Base-by-base conservation (phyloP, 2,113 vertebrate species). In the Columba livia region DNA sequence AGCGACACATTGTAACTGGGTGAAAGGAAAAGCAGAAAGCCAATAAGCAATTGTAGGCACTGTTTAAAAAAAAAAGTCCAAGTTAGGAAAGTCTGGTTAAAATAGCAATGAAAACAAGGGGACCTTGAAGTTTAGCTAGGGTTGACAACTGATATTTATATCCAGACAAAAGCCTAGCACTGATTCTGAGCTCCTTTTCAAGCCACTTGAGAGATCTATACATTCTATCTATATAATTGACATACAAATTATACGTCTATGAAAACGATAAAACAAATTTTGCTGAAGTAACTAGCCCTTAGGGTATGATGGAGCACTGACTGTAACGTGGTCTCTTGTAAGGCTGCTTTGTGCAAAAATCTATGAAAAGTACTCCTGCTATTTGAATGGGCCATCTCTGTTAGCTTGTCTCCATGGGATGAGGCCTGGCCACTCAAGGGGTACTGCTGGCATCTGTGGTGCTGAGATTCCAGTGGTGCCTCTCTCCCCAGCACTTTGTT, bases 301-400 rank as follows among this genome's bases (percentile, higher is more conserved):
- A 15, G 10, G 9, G 32, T 13, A 20, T 12, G 17, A 75, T 1
- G 1, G 6, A 88, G 47, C 38, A 64, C 29, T 69, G 29, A 34
- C 25, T 67, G 66, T 61, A 90, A 50, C 0, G 0, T 5, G 31
- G 42, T 14, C 24, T 34, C 34, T 23, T 34, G 19, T 23, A 66
- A 8, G 16, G 47, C 5, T 79, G 23, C 15, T 86, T 50, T 62
- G 32, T n/a, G n/a, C 54, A 54, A 81, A 86, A 70, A 48, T 11
- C n/a, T 71, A 2, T 34, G 36, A 48, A 9, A 50, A 36, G 14
- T 26, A 13, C 29, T 84, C 0, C 0, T n/a, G 47, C 14, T 87
- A 13, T 38, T 51, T 42, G 44, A 87, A 71, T 0, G 4, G 26
- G 34, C 15, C 38, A 26, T 6, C 34, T 64, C 34, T 69, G 57